A percentile compares a stretch with the other conserved stretches of the same genome.
Evolutionary conservation across 2,888 invertebrate species (phyloP).

Genomic region (Nomada ferruginata): DNA sequence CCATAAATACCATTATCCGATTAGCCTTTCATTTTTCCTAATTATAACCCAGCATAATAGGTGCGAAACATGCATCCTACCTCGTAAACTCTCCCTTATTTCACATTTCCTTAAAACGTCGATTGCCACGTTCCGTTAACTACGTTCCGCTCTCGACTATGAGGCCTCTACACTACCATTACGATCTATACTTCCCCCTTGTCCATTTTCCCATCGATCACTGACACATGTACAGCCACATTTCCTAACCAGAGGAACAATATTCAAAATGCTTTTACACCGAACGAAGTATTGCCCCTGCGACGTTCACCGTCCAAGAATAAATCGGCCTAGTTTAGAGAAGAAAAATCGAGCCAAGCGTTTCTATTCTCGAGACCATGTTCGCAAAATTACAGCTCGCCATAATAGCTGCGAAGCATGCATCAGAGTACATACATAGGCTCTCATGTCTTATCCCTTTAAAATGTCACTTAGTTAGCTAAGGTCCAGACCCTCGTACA

Average conservation of each 20-base stretch:
- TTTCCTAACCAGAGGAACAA: not conserved
- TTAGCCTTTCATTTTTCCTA: conserved; percentile 25
- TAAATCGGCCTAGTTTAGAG: not conserved
- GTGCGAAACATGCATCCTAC: conserved; percentile 44
- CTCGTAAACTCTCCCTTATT: conserved; percentile 29
- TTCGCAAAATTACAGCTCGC: conserved; percentile 35
- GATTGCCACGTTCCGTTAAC: conserved; percentile 29
- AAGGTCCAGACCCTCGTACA: conserved; percentile 7
- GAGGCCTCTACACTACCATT: not conserved
- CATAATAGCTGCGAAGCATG: conserved; percentile 46
- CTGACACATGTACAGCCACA: too few species aligned
- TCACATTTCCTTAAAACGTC: conserved; percentile 35
- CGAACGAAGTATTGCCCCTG: not conserved
- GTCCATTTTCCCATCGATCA: too few species aligned
- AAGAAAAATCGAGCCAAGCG: conserved; percentile 16
- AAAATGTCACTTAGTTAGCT: conserved; percentile 56
- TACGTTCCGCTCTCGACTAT: conserved; percentile 5
- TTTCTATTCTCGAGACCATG: conserved; percentile 31
- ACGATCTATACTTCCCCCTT: not conserved
- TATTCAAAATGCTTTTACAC: not conserved
- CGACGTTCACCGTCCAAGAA: not conserved
- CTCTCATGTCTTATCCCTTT: conserved; percentile 48
- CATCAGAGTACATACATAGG: conserved; percentile 42
- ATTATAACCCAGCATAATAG: conserved; percentile 48
- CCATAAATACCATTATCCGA: conserved; percentile 40